phyloP scores from a whole-genome alignment of 2,888 invertebrate genomes.

The Mimachlamys varia region DNA sequence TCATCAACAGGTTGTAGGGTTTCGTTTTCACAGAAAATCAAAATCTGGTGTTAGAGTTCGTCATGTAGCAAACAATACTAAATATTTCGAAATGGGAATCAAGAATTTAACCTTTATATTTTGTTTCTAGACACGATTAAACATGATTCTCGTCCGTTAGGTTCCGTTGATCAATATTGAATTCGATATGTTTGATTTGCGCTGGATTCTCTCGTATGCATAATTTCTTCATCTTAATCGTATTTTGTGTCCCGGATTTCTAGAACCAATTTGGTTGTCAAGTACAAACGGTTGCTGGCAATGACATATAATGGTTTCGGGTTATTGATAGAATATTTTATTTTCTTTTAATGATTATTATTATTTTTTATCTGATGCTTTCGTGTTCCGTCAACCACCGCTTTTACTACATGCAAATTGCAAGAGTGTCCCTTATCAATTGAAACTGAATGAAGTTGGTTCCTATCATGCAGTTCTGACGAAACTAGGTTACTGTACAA shows the following conservation, averaged over 20 bases:
- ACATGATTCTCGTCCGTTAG: neutral
- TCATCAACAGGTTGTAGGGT: neutral
- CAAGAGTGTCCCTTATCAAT: neutral
- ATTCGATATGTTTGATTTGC: neutral
- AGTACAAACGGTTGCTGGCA: too few relatives aligned
- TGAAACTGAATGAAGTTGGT: neutral
- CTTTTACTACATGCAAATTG: neutral
- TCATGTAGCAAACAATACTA: neutral
- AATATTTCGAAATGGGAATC: neutral
- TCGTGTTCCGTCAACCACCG: neutral
- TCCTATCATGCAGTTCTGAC: too few relatives aligned
- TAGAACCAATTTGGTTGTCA: too few relatives aligned
- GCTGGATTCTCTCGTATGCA: neutral
- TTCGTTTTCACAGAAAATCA: neutral
- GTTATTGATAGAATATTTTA: neutral
- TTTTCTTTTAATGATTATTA: neutral
- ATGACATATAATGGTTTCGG: neutral
- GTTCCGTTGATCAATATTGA: neutral
- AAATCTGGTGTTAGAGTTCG: neutral
- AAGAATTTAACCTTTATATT: neutral
- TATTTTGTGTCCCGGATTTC: too few relatives aligned
- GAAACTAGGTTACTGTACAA: too few relatives aligned
- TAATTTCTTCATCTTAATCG: neutral
- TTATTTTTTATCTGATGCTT: neutral
- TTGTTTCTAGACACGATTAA: neutral